These are phyloP conservation scores for Neelides folsomi DNA, from an alignment of 2,888 invertebrate genomes.

Conservation along the genomic window DNA sequence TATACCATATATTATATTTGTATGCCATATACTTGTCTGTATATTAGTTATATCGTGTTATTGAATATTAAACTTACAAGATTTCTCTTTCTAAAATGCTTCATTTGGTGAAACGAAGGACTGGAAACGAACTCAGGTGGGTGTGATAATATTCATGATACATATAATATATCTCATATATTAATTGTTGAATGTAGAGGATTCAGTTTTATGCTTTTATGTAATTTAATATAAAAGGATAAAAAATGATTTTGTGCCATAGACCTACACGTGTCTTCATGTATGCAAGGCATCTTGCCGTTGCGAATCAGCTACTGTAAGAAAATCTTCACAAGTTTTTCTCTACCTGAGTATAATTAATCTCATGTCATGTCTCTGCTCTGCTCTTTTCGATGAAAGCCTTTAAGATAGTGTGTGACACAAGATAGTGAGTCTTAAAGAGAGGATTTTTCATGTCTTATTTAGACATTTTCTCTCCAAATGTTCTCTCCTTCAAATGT, in stretches of 20 bases:
- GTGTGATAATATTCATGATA: neutral
- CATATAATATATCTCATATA: slow-evolving; percentile 1
- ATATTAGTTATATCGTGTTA: too few relatives aligned
- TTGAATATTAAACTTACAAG: too few relatives aligned
- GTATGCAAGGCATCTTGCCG: slow-evolving; percentile 46
- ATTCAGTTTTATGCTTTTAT: too few relatives aligned
- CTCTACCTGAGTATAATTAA: neutral
- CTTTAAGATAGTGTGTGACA: neutral
- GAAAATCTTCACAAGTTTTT: slow-evolving; percentile 8
- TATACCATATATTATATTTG: too few relatives aligned
- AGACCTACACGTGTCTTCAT: slow-evolving; percentile 82
- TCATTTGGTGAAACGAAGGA: slow-evolving; percentile 14
- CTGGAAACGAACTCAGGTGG: slow-evolving; percentile 29
- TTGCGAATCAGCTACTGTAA: slow-evolving; percentile 29
- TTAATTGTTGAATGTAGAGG: too few relatives aligned
- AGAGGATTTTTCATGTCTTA: too few relatives aligned
- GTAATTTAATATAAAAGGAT: slow-evolving; percentile 4
- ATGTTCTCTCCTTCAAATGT: too few relatives aligned
- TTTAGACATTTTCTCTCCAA: too few relatives aligned
- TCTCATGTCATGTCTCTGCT: neutral
- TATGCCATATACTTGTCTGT: too few relatives aligned
- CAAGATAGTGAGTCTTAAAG: too few relatives aligned
- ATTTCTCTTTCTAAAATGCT: too few relatives aligned
- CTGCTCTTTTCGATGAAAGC: slow-evolving; percentile 2
- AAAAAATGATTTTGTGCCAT: slow-evolving; percentile 37